Evolutionary conservation across 1,140 invertebrate species (phyloP).

Genomic region (Aphidius ervi): DNA sequence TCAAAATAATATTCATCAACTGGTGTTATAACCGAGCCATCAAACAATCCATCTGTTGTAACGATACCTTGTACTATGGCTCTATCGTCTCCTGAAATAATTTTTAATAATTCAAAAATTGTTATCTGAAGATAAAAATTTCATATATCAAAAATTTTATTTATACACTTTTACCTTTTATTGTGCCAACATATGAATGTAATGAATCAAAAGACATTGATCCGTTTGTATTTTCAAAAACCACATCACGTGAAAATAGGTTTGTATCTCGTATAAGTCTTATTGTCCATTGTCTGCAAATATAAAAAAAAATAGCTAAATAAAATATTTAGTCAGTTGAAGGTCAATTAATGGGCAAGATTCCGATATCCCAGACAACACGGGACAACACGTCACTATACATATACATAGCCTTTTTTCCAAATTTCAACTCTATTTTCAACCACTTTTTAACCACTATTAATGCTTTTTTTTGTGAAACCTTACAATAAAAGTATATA

Average conservation of each 20-base stretch:
- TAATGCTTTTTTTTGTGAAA: neutral
- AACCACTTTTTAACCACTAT: neutral
- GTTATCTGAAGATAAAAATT: neutral
- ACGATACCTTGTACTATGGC: constrained; percentile 81
- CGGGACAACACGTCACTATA: too few species aligned
- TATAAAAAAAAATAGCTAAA: constrained; percentile 27
- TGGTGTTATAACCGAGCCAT: constrained; percentile 76
- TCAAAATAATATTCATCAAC: constrained; percentile 82
- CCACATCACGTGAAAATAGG: constrained; percentile 73
- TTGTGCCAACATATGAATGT: constrained; percentile 70
- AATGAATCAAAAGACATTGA: constrained; percentile 68
- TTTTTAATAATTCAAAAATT: too few species aligned
- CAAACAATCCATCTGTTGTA: constrained; percentile 81
- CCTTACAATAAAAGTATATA: too few species aligned
- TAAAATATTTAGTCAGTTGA: neutral
- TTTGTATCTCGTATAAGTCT: constrained; percentile 67
- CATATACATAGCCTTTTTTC: neutral
- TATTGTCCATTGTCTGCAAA: constrained; percentile 73
- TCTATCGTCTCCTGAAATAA: constrained; percentile 73
- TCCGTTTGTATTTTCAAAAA: constrained; percentile 72
- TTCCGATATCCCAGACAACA: too few species aligned
- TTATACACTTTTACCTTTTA: constrained; percentile 64
- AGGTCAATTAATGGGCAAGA: too few species aligned
- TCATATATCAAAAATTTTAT: neutral
- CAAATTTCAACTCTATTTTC: neutral